Evolutionary conservation across 2,113 vertebrate species (phyloP).

Genomic region (Actenoides lindsayi): DNA sequence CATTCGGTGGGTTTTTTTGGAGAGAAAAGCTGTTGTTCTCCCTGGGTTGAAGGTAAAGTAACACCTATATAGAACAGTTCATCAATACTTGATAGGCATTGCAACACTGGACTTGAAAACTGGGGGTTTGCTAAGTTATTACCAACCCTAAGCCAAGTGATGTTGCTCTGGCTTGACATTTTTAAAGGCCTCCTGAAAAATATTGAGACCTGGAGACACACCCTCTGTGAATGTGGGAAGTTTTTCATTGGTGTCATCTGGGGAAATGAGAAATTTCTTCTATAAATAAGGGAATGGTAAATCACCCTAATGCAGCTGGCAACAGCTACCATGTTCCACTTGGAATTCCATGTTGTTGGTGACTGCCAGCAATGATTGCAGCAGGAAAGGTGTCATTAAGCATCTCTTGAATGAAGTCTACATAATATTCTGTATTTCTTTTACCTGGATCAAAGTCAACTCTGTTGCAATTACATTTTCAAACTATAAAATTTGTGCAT

Average conservation of each 20-base stretch:
- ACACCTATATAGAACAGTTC: not conserved
- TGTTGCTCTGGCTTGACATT: not conserved
- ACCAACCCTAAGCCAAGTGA: not conserved
- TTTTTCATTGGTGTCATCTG: not conserved
- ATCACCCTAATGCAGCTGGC: not conserved
- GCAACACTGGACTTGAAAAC: not conserved
- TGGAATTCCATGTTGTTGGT: not conserved
- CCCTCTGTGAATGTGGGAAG: not conserved
- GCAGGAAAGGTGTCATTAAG: not conserved
- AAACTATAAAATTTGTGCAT: not conserved
- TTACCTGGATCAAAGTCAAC: not conserved
- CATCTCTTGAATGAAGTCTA: not conserved
- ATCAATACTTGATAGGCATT: not conserved
- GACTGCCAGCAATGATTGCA: not conserved
- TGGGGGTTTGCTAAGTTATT: not conserved
- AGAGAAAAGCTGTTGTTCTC: not conserved
- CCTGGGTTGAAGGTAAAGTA: not conserved
- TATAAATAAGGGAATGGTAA: not conserved
- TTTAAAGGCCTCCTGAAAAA: not conserved
- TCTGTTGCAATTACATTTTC: not conserved
- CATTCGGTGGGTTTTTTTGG: not conserved
- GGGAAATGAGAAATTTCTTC: not conserved
- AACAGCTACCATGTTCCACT: not conserved
- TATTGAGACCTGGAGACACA: accelerated
- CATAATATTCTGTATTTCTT: not conserved